phyloP scores from a whole-genome alignment of 2,797 vertebrate species.

The Tragopan temminckii region DNA sequence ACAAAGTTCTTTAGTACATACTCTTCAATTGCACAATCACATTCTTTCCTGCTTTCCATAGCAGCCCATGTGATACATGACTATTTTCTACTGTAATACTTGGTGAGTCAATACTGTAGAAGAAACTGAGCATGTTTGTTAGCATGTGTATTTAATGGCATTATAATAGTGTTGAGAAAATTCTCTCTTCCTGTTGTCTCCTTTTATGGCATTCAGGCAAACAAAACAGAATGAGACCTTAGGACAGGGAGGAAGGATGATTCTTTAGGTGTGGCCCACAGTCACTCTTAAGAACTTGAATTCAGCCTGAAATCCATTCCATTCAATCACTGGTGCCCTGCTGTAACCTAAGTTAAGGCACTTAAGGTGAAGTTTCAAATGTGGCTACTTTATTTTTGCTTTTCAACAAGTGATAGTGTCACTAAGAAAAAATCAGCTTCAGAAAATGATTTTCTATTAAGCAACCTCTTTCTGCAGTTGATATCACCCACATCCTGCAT shows the following conservation, averaged over 20 bases:
- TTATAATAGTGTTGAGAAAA: neutral
- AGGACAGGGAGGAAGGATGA: neutral
- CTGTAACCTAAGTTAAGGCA: neutral
- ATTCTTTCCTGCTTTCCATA: conserved; percentile 41
- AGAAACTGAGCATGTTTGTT: neutral
- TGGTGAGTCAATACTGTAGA: conserved; percentile 53
- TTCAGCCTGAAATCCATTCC: neutral
- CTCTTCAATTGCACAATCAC: conserved; percentile 20
- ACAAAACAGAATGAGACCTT: neutral
- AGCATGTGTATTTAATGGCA: neutral
- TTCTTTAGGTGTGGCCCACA: neutral
- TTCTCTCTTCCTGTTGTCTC: conserved; percentile 31
- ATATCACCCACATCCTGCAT: neutral
- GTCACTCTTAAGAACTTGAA: neutral
- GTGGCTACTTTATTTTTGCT: neutral
- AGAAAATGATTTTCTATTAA: neutral
- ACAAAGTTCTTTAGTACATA: neutral
- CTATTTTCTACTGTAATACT: conserved; percentile 50
- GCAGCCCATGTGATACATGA: conserved; percentile 27
- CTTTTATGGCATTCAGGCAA: conserved; percentile 51
- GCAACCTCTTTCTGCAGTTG: neutral
- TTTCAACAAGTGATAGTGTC: neutral
- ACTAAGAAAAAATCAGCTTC: neutral
- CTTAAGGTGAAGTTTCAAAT: neutral
- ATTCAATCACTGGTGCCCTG: neutral